These are phyloP conservation scores for Sebastes paucispinis DNA, from an alignment of 2,797 vertebrate genomes.

Conservation along the genomic window DNA sequence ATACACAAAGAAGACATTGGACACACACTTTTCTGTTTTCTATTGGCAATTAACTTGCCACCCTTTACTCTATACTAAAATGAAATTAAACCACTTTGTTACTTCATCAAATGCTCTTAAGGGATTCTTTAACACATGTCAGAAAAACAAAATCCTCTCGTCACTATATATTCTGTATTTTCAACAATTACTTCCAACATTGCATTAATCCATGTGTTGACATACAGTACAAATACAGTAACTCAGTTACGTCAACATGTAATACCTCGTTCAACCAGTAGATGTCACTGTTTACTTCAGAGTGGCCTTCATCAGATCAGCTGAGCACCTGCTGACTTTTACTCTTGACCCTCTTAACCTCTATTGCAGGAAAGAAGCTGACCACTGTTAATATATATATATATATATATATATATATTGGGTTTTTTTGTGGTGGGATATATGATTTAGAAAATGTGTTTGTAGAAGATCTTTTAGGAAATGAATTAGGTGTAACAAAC, in stretches of 20 bases:
- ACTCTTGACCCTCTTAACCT: too few relatives aligned
- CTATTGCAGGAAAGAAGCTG: not conserved
- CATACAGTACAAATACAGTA: not conserved
- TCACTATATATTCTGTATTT: not conserved
- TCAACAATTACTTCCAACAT: not conserved
- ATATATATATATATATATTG: too few relatives aligned
- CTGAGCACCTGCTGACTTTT: not conserved
- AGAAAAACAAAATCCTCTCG: not conserved
- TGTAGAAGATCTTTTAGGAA: not conserved
- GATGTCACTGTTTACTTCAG: conserved; percentile 14
- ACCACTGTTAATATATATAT: not conserved
- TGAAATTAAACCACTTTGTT: not conserved
- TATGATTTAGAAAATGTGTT: not conserved
- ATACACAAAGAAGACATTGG: not conserved
- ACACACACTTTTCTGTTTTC: not conserved
- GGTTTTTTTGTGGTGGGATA: not conserved
- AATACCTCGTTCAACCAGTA: not conserved
- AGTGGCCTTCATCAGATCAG: not conserved
- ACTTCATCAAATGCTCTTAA: not conserved
- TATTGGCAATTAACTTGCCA: not conserved
- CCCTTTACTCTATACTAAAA: not conserved
- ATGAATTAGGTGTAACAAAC: not conserved
- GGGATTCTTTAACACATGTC: too few relatives aligned
- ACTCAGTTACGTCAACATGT: not conserved
- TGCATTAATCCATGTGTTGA: not conserved